A percentile compares a stretch with the other conserved stretches of the same genome.
These are phyloP conservation scores for Genyomyrus donnyi DNA, from an alignment of 2,113 vertebrate species.

Conservation along the genomic window DNA sequence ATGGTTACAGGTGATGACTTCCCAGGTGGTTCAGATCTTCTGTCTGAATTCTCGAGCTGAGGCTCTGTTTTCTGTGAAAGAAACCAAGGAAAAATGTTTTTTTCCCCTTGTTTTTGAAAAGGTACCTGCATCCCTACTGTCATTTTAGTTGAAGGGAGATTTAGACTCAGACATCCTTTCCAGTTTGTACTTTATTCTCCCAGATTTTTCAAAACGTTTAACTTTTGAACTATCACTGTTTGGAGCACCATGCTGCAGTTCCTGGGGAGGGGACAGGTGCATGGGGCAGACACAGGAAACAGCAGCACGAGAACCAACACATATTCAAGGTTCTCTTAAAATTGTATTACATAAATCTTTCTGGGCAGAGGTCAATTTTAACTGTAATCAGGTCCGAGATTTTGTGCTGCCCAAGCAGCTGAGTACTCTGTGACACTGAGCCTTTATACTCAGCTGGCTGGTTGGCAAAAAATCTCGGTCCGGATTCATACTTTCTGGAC, in stretches of 20 bases:
- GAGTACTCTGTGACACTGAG: no score
- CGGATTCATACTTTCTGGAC: no score
- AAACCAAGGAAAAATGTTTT: constrained; percentile 15
- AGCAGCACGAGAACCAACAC: background rate
- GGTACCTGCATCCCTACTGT: background rate
- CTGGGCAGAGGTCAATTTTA: background rate
- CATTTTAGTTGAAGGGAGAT: background rate
- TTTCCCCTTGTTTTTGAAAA: background rate
- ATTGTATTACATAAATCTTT: background rate
- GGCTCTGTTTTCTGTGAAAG: constrained; percentile 54
- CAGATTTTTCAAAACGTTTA: background rate
- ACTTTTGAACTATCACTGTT: background rate
- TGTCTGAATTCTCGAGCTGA: constrained; percentile 40
- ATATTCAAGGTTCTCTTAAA: background rate
- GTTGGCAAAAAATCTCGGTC: no score
- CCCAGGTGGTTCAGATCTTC: constrained; percentile 50
- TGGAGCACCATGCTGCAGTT: background rate
- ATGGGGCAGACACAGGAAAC: background rate
- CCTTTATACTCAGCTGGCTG: no score
- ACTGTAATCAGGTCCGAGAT: background rate
- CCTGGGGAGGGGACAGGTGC: background rate
- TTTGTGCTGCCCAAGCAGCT: no score
- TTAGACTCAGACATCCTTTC: background rate
- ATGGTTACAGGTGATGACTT: constrained; percentile 24
- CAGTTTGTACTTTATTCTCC: background rate